These are phyloP conservation scores for Thalpophila matura DNA, from an alignment of 2,888 invertebrate species.

Conservation along the genomic window DNA sequence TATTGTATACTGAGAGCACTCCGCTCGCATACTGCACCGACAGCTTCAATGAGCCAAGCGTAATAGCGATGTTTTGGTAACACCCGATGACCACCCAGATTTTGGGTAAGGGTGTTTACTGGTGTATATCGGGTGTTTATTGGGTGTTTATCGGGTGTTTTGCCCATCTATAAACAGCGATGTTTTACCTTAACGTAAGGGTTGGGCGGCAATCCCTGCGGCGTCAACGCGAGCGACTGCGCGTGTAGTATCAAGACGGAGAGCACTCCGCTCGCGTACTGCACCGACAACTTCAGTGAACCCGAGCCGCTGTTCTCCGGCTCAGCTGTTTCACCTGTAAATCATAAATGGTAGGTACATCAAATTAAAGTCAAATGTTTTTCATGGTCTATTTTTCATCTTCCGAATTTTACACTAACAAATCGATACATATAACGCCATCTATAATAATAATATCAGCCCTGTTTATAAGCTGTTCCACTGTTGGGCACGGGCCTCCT, in stretches of 20 bases:
- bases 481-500: too few relatives aligned
- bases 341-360: background rate
- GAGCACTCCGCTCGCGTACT: constrained; percentile 86
- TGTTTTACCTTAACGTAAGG: constrained; percentile 95
- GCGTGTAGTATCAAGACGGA: constrained; percentile 94
- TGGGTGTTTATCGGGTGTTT: too few relatives aligned
- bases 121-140: too few relatives aligned
- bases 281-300: constrained; percentile 86
- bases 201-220: constrained; percentile 96
- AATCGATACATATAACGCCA: too few relatives aligned
- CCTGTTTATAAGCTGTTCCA: too few relatives aligned
- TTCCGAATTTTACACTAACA: too few relatives aligned
- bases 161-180: too few relatives aligned
- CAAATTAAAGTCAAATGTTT: background rate
- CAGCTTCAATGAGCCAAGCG: constrained; percentile 86
- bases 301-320: constrained; percentile 83
- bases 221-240: constrained; percentile 95
- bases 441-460: too few relatives aligned
- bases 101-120: too few relatives aligned
- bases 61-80: too few relatives aligned
- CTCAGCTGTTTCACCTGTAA: constrained; percentile 75
- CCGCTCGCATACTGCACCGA: constrained; percentile 88
- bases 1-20: constrained; percentile 87
- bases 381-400: too few relatives aligned
- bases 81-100: too few relatives aligned